phyloP scores from a whole-genome alignment of 2,113 vertebrate species.

The Ctenodactylus gundi region DNA sequence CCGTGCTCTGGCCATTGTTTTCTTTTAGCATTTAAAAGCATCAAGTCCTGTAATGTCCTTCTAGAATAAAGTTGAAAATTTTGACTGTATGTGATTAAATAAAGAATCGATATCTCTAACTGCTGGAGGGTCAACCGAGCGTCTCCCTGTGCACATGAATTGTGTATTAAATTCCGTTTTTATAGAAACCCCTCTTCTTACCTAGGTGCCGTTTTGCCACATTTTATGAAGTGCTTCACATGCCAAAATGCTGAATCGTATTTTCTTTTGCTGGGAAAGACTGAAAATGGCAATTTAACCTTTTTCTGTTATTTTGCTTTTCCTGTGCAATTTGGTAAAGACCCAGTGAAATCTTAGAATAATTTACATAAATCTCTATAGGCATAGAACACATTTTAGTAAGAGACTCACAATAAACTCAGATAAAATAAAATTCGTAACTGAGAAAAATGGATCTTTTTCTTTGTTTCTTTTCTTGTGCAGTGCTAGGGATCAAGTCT shows the following conservation, averaged over 20 bases:
- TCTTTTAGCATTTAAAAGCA: background rate
- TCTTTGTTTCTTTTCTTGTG: background rate
- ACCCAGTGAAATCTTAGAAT: background rate
- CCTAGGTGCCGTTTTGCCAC: slow-evolving; percentile 8
- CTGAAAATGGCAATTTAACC: slow-evolving; percentile 1
- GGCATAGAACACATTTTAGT: background rate
- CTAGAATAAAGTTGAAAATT: background rate
- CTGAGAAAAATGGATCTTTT: slow-evolving; percentile 1
- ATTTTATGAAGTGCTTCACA: slow-evolving; percentile 33
- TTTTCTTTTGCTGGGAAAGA: slow-evolving; percentile 15
- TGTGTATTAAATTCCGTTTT: slow-evolving; percentile 7
- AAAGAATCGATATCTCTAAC: background rate
- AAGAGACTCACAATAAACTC: background rate
- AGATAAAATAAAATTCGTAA: background rate
- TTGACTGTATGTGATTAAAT: background rate
- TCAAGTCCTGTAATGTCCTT: background rate
- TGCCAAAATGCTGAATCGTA: background rate
- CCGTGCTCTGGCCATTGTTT: background rate
- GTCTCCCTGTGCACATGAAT: slow-evolving; percentile 1
- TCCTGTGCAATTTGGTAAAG: background rate
- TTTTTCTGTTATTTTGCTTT: background rate
- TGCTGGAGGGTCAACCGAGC: background rate
- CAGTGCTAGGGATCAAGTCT: background rate
- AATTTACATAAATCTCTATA: slow-evolving; percentile 32
- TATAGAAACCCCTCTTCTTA: slow-evolving; percentile 16